Evolutionary conservation across 2,113 vertebrate genomes (phyloP).

Genomic region (Phyllopteryx taeniolatus): DNA sequence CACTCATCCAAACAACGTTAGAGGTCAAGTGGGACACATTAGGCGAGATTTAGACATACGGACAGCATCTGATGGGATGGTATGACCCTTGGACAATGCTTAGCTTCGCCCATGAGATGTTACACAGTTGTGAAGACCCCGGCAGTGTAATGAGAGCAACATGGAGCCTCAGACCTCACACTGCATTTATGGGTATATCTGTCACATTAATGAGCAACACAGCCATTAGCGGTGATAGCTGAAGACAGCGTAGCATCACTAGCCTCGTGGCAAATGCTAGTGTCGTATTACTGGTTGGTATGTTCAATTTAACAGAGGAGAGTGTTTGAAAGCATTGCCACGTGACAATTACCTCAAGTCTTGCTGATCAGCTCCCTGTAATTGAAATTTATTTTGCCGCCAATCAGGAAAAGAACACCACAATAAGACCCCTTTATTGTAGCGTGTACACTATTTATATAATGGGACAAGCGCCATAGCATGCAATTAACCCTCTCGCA

Average conservation of each 20-base stretch:
- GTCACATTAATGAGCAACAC: slow-evolving; percentile 47
- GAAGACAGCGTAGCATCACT: slow-evolving; percentile 34
- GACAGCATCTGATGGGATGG: slow-evolving; percentile 37
- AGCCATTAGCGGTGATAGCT: slow-evolving; percentile 40
- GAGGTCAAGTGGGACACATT: slow-evolving; percentile 43
- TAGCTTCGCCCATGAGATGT: slow-evolving; percentile 57
- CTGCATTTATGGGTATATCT: slow-evolving; percentile 50
- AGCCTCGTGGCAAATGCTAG: slow-evolving; percentile 46
- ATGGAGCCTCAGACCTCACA: slow-evolving; percentile 25
- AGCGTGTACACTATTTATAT: slow-evolving; percentile 3
- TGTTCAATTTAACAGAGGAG: slow-evolving; percentile 46
- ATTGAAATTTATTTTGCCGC: slow-evolving; percentile 46
- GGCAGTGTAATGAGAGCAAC: slow-evolving; percentile 53
- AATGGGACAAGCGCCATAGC: slow-evolving; percentile 18
- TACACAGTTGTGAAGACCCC: slow-evolving; percentile 43
- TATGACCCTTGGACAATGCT: slow-evolving; percentile 61
- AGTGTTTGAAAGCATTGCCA: slow-evolving; percentile 51
- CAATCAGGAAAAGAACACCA: slow-evolving; percentile 32
- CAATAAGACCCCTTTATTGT: slow-evolving; percentile 16
- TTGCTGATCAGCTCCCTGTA: slow-evolving; percentile 40
- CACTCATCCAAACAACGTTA: slow-evolving; percentile 41
- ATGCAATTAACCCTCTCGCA: slow-evolving; percentile 1
- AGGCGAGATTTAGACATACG: slow-evolving; percentile 49
- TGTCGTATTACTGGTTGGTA: slow-evolving; percentile 30
- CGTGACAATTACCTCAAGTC: slow-evolving; percentile 55